Base-by-base conservation (phyloP, 2,113 vertebrate genomes). In the Mus spicilegus region DNA sequence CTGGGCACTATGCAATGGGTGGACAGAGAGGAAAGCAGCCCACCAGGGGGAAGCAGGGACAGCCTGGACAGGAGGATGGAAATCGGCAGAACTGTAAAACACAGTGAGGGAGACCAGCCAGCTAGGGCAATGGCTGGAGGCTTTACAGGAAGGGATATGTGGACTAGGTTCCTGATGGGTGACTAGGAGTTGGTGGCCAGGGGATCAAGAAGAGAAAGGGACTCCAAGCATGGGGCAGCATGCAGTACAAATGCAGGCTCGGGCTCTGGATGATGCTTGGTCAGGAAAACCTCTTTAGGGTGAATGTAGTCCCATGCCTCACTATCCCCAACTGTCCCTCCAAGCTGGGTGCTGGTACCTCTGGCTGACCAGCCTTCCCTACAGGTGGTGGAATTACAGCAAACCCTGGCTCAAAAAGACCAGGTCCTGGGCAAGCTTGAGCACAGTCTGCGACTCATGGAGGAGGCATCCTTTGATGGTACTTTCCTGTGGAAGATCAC, bases 401-500 rank as follows among this genome's bases (percentile, higher is more conserved):
- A 98, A 67, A 98, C 98, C 24, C 97, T 99, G 96, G 95, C 96
- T 0, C 98, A 99, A 98, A 99, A 99, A 93, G 99, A 99, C 0
- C 95, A 97, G 1, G 96, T 97, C 1, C 96, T 99, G 89, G 97
- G 96, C 94, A 98, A 98, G 22, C 97, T 99, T 72, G 98, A 99
- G 86, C 98, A 98, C 98, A 98, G 97, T 20, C 98, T 99, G 75
- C 93, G 95, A n/a, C 97, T 98, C 69, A 98, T 99, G 1, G 98
- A 99, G 96, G 98, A 99, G 87, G 98, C 98, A 13, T 98, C 99
- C 67, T 99, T 99, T 0, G 99, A 99, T 0, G 99, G 99, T 0
- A 98, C 98, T 84, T 99, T 99, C 87, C 97, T 99, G 20, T 99
- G 99, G 99, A 99, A 99, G 91, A 99, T 99, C 95, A 98, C 98